A percentile compares a stretch with the other conserved stretches of the same genome.
These are phyloP conservation scores for Cylloceria caligata DNA, from an alignment of 2,888 invertebrate genomes.

Conservation along the genomic window DNA sequence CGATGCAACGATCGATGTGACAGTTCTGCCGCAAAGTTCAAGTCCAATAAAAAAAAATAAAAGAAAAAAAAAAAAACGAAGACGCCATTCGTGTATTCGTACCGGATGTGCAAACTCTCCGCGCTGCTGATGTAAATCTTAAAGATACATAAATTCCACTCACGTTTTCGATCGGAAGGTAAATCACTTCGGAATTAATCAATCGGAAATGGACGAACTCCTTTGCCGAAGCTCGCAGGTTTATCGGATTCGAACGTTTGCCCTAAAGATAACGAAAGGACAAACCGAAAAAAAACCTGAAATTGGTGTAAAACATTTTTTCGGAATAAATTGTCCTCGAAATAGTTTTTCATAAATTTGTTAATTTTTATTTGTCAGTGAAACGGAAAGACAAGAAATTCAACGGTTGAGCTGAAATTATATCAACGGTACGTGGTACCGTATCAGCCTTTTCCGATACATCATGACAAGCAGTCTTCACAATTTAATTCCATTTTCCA, in stretches of 20 bases:
- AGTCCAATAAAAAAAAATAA: not conserved
- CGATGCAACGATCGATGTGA: not conserved
- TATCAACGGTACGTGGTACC: too few relatives aligned
- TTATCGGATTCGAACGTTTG: slow-evolving; percentile 2
- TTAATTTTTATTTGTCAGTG: too few relatives aligned
- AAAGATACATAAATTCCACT: not conserved
- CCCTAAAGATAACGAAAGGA: not conserved
- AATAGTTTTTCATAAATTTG: not conserved
- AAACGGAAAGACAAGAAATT: too few relatives aligned
- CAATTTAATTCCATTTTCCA: not conserved
- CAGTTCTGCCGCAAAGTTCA: not conserved
- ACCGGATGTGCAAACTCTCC: slow-evolving; percentile 15
- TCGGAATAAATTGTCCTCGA: not conserved
- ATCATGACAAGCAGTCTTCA: too few relatives aligned
- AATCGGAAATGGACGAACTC: not conserved
- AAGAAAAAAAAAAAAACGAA: not conserved
- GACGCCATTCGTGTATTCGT: slow-evolving; percentile 1
- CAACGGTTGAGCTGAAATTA: too few relatives aligned
- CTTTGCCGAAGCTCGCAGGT: not conserved
- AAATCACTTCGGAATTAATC: slow-evolving; percentile 25
- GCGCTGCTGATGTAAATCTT: slow-evolving; percentile 28
- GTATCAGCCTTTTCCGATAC: not conserved
- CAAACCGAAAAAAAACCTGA: not conserved
- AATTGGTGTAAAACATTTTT: not conserved
- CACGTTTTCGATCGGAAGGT: slow-evolving; percentile 3